phyloP scores from a whole-genome alignment of 2,113 vertebrate genomes.

The Dipodomys merriami region DNA sequence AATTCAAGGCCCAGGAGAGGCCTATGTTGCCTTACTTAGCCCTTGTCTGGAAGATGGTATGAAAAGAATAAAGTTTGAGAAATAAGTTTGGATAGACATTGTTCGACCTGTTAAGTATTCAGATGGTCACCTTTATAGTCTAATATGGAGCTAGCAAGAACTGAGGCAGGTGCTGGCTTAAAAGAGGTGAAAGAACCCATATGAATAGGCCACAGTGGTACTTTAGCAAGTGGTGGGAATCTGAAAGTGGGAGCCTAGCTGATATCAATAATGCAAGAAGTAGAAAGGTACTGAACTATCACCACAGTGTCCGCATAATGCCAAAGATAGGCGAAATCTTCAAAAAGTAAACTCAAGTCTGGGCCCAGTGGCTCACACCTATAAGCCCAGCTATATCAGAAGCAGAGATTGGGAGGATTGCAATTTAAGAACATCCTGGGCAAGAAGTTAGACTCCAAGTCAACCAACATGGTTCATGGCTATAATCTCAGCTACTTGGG shows the following conservation, averaged over 20 bases:
- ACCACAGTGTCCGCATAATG: too few relatives aligned
- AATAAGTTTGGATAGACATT: not conserved
- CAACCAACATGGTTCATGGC: too few relatives aligned
- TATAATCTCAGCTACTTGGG: too few relatives aligned
- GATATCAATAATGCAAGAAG: not conserved
- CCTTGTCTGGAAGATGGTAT: not conserved
- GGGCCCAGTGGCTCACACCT: too few relatives aligned
- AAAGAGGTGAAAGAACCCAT: not conserved
- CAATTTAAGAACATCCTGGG: too few relatives aligned
- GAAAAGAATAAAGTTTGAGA: not conserved
- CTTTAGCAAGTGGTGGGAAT: rapidly evolving
- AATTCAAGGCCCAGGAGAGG: not conserved
- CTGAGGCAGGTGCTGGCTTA: not conserved
- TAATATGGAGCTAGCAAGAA: too few relatives aligned
- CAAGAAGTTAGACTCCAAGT: too few relatives aligned
- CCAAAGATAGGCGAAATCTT: not conserved
- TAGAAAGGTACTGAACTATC: rapidly evolving
- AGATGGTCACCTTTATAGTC: not conserved
- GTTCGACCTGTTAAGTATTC: not conserved
- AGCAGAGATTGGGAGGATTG: too few relatives aligned
- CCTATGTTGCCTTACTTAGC: not conserved
- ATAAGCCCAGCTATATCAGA: too few relatives aligned
- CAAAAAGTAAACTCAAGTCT: not conserved
- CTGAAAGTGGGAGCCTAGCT: not conserved
- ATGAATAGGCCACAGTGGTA: not conserved